Evolutionary conservation across 2,113 vertebrate genomes (phyloP), one percentile per base, ranked within the genome.

Genomic region (Atractosteus spatula): DNA sequence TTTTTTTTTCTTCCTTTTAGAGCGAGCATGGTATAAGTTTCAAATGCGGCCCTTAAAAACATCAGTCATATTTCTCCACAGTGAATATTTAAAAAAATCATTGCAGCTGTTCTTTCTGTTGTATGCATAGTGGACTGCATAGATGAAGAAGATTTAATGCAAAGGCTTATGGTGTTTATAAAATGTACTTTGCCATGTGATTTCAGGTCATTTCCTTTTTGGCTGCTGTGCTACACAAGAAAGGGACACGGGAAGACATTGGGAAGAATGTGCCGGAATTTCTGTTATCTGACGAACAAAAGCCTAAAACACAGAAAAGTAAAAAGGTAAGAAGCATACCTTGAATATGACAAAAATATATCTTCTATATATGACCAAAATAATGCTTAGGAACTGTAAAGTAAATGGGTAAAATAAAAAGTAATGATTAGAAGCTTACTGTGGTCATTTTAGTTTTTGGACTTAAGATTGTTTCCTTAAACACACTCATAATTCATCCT

Each of bases 151-250:
- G 0, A 4, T 71, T 62, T 61, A 8, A 16, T 64, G 17, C 17
- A n/a, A 13, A 61, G 57, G 5, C 13, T 7, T 13, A 62, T 4
- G 7, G 12, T 11, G 59, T 5, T 11, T n/a, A 17, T 7, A 10
- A 7, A 16, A 29, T 29, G 29, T 45, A 71, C 13, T 54, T 4
- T 69, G 2, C 17, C 55, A 67, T 54, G 59, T 64, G 43, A 41
- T 70, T n/a, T n/a, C 66, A 99, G 97, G 94, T 98, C 41, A 97
- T 99, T 83, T 93, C 96, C 5, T 98, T 97, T 87, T 88, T 99
- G 84, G 95, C 96, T 87, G 96, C 96, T 75, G 86, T 95, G 75
- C 80, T 99, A 71, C 89, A 89, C 78, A 99, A 99, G 92, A 96
- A 90, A 4, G 97, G 97, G 67, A 98, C 96, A 65, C 92, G 85